Conservation (phyloP, 2,113 vertebrate species). For the Isurus oxyrinchus region DNA sequence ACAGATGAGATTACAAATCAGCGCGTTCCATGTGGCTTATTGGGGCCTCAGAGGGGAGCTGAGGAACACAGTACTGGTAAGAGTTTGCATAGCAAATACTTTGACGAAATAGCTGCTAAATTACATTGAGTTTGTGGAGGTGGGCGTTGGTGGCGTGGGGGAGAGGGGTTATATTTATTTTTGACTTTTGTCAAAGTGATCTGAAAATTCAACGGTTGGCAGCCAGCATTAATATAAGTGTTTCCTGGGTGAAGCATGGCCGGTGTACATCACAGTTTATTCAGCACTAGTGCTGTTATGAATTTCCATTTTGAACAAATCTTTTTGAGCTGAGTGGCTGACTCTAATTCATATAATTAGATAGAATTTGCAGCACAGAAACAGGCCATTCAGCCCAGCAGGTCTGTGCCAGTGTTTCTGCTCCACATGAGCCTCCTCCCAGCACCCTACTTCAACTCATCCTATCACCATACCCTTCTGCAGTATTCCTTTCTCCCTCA, state of each 20-base stretch:
- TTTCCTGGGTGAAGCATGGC: background rate
- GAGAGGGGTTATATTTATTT: background rate
- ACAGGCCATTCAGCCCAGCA: background rate
- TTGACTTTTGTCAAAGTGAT: background rate
- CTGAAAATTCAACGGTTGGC: background rate
- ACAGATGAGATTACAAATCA: conserved; percentile 22
- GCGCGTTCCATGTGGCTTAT: background rate
- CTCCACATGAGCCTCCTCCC: background rate
- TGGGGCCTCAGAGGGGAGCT: conserved; percentile 10
- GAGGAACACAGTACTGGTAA: background rate
- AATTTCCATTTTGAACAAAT: background rate
- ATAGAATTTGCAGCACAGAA: background rate
- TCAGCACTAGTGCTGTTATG: background rate
- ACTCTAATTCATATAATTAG: background rate
- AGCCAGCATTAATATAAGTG: background rate
- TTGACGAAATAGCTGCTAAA: background rate
- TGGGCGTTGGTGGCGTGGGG: background rate
- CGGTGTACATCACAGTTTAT: background rate
- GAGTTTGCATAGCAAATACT: background rate
- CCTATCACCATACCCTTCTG: background rate
- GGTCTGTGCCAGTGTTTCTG: background rate
- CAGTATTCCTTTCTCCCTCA: background rate
- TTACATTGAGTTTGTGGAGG: background rate
- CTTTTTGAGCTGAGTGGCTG: background rate
- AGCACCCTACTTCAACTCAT: background rate